Evolutionary conservation across 2,113 vertebrate genomes (phyloP), one percentile per base, ranked within the genome.

Genomic region (Poeciliopsis occidentalis): DNA sequence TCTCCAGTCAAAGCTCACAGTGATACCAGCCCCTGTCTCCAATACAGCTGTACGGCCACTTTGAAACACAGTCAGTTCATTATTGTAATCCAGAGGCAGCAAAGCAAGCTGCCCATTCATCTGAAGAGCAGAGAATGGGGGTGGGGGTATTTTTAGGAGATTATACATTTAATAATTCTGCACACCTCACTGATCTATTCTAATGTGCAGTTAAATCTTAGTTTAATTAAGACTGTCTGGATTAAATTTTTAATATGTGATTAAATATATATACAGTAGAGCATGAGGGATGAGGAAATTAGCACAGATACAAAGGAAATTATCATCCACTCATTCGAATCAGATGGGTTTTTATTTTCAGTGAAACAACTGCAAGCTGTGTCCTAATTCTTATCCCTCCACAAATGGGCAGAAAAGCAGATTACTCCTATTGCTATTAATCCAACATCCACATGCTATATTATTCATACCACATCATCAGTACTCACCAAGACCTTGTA

Each of bases 1-100:
- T 24, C 19, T 54, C 90, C 90, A 92, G 86, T 93, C 87, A 82
- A 92, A 94, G 54, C 83, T 92, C 84, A 94, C 77, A 0, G 80
- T 86, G 70, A 94, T 88, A 73, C 92, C 90, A 29, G 90, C 92
- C 15, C 11, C 76, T 26, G 91, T 92, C 71, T 92, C 73, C 63
- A 92, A 78, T 47, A 92, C 86, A 12, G 87, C 92, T 29, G 41
- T 73, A 26, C 39, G 1, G 13, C 93, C 88, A 0, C 90, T 89
- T 39, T 70, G 41, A 75, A 67, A 91, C 61, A 90, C 86, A 1
- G 39, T 1, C 69, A 93, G 64, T 72, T 87, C 29, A 39, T 85
- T 74, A 39, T 78, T 88, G 64, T 87, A 82, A 60, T 78, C 67
- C 71, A 92, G 67, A 4, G 93, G 93, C 71, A 94, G 76, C 3